Evolutionary conservation across 2,797 vertebrate genomes (phyloP).

Genomic region (Chaetodon trifasciatus): DNA sequence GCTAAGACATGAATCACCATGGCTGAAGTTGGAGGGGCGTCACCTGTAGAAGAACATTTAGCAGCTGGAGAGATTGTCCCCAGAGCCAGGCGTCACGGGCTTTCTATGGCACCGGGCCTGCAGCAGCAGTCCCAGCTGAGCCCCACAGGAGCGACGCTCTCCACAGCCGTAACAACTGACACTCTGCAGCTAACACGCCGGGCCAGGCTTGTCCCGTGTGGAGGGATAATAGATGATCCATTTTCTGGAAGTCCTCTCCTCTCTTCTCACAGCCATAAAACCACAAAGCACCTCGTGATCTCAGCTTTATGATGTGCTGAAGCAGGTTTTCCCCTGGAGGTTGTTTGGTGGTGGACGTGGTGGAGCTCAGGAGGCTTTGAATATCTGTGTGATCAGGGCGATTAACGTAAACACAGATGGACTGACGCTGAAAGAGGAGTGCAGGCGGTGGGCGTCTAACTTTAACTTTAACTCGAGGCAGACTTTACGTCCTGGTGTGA

Average conservation of each 20-base stretch:
- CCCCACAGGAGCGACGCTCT: neutral
- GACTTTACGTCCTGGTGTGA: neutral
- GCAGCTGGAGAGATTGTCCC: neutral
- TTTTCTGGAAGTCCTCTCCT: neutral
- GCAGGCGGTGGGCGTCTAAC: too few species aligned
- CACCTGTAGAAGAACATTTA: neutral
- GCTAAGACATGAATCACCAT: neutral
- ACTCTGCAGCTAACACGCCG: neutral
- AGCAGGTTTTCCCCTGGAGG: neutral
- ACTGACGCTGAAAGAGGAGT: too few species aligned
- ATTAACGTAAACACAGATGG: too few species aligned
- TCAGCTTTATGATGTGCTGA: neutral
- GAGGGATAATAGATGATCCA: neutral
- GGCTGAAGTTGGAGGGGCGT: neutral
- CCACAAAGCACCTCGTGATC: neutral
- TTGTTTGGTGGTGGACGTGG: neutral
- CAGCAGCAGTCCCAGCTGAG: constrained; percentile 36
- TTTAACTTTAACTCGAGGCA: too few species aligned
- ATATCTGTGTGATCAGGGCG: too few species aligned
- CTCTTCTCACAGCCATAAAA: neutral
- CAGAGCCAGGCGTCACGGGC: neutral
- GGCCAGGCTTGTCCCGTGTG: neutral
- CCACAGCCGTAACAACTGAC: constrained; percentile 20
- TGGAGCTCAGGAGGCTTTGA: neutral
- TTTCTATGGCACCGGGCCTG: constrained; percentile 3